phyloP scores from a whole-genome alignment of 2,797 vertebrate species.

The Labeo calbasu region DNA sequence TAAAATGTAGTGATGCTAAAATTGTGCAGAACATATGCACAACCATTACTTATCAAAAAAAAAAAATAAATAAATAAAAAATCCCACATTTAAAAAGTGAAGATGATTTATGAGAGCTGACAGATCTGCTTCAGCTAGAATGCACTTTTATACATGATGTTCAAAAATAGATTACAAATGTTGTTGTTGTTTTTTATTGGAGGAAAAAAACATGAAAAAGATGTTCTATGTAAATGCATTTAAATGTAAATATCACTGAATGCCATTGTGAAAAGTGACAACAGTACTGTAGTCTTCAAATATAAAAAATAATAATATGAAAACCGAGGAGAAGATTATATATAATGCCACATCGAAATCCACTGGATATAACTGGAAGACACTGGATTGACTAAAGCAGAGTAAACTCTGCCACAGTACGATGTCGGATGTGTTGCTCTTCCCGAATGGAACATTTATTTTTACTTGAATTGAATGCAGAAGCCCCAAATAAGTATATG shows the following conservation, averaged over 20 bases:
- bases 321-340: constrained; percentile 44
- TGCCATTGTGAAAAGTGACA: constrained; percentile 76
- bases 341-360: constrained; percentile 63
- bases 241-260: constrained; percentile 81
- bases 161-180: constrained; percentile 71
- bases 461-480: constrained; percentile 6
- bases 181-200: constrained; percentile 59
- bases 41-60: not conserved
- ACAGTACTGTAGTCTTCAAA: constrained; percentile 62
- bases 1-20: constrained; percentile 50
- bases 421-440: constrained; percentile 7
- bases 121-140: constrained; percentile 65
- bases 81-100: constrained; percentile 7
- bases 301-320: constrained; percentile 57
- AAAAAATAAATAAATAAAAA: constrained; percentile 6
- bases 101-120: constrained; percentile 25
- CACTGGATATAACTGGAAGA: constrained; percentile 55
- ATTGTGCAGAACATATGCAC: constrained; percentile 11
- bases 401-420: constrained; percentile 29
- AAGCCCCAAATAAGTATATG: not conserved
- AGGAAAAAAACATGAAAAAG: constrained; percentile 60
- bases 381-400: constrained; percentile 3
- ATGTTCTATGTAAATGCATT: constrained; percentile 67
- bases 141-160: constrained; percentile 80
- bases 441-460: constrained; percentile 20